Evolutionary conservation across 2,113 vertebrate genomes (phyloP), one percentile per base, ranked within the genome.

Genomic region (Kryptolebias marmoratus): DNA sequence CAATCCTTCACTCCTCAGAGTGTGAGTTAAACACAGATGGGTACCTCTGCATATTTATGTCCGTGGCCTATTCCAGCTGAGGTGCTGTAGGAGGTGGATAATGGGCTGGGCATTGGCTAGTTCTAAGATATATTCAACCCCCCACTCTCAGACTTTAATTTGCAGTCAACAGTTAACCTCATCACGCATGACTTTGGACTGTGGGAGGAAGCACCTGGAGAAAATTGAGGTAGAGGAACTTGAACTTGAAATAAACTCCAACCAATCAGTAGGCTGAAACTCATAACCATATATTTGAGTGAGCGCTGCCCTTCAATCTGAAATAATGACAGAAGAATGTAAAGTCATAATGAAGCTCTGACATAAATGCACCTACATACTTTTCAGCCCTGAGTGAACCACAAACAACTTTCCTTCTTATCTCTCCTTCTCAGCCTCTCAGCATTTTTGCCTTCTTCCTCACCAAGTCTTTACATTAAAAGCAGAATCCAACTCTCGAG

Each of bases 321-420:
- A 53, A 36, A 57, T 58, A 27, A 53, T 71, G 39, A 42, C 63
- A 58, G 22, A 47, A 62, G 32, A 68, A 75, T 60, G 73, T 76
- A 15, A 85, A 73, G 56, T 53, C 28, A 70, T 69, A 49, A 62
- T 64, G 55, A 64, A 59, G 53, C 53, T 50, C 42, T 76, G 68
- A 66, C 39, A 44, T 67, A 61, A 79, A 76, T 79, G 47, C 31
- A 64, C 18, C 63, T 56, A 55, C 53, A 75, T 79, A 64, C 44
- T 77, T 77, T 63, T 55, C 22, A 44, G 31, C 39, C 63, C 64
- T 58, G 56, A 31, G 14, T 72, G 77, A 80, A 73, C 55, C 67
- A 70, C 76, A 77, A 79, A 74, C 73, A 75, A 61, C 70, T 74
- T 56, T 36, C 70, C 72, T 56, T 36, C 72, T 87, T 79, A 83